phyloP scores from a whole-genome alignment of 2,888 invertebrate genomes.

The Xylota segnis region DNA sequence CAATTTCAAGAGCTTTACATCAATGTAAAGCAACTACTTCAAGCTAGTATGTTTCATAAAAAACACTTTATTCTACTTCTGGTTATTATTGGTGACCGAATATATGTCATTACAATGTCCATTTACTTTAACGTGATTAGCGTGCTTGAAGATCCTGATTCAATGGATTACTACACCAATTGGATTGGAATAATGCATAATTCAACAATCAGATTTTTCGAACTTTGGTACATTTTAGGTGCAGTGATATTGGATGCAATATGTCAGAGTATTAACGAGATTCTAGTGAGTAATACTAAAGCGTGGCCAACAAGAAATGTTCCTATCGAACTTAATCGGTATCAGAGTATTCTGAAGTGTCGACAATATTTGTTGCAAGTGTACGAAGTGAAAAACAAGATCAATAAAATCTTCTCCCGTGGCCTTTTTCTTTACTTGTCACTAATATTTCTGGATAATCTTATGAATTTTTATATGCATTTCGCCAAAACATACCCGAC shows the following conservation, averaged over 20 bases:
- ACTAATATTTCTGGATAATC: not conserved
- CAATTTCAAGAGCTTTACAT: constrained; percentile 3
- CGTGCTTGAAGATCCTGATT: not conserved
- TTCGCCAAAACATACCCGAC: not conserved
- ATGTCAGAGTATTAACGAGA: not conserved
- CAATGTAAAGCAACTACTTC: not conserved
- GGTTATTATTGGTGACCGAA: not conserved
- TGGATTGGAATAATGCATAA: not conserved
- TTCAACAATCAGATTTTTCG: constrained; percentile 6
- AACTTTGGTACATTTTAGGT: constrained; percentile 13
- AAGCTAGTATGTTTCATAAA: not conserved
- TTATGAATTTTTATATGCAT: not conserved
- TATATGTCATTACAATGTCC: not conserved
- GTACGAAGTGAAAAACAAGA: constrained; percentile 5
- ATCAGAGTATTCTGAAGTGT: not conserved
- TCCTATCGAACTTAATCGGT: not conserved
- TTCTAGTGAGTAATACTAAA: not conserved
- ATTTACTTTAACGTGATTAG: not conserved
- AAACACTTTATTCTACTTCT: constrained; percentile 3
- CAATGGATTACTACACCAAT: not conserved
- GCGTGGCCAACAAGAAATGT: not conserved
- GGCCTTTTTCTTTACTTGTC: not conserved
- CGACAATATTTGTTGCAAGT: not conserved
- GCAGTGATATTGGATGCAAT: not conserved
- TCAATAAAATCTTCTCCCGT: not conserved